Percentiles rank a stretch among this genome's conserved stretches.
phyloP scores from a whole-genome alignment of 92 coral and sea anemone genomes.

The Anthopleura xanthogrammica region DNA sequence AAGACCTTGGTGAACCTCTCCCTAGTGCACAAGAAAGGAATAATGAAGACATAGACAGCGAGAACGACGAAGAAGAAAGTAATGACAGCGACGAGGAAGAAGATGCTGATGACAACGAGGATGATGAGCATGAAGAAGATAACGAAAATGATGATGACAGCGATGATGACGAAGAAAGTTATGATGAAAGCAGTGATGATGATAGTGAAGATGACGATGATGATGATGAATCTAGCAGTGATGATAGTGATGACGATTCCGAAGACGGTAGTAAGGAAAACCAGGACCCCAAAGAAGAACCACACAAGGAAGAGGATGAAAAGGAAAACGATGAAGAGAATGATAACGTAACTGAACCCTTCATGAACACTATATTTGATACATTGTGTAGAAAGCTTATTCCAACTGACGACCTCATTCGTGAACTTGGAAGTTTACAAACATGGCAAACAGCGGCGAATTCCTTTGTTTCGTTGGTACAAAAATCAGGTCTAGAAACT shows the following conservation, averaged over 20 bases:
- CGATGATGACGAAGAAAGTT: neutral
- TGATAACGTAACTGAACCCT: conserved; percentile 13
- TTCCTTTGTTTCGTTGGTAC: conserved; percentile 55
- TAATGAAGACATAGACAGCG: neutral
- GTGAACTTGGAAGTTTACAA: conserved; percentile 31
- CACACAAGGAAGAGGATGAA: neutral
- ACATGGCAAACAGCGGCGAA: conserved; percentile 57
- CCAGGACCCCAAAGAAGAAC: neutral
- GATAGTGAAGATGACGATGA: conserved; percentile 1
- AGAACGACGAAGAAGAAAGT: neutral
- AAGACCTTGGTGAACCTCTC: neutral
- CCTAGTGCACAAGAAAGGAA: neutral
- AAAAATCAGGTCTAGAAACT: conserved; percentile 41
- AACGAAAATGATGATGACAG: conserved; percentile 1
- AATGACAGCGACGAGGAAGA: conserved; percentile 6
- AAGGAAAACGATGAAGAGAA: conserved; percentile 15
- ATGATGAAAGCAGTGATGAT: neutral
- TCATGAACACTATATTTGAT: conserved; percentile 39
- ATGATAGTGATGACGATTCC: conserved; percentile 1
- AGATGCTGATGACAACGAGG: neutral
- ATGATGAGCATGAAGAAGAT: conserved; percentile 3
- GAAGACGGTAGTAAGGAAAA: conserved; percentile 4
- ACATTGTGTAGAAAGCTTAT: conserved; percentile 57
- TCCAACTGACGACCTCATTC: conserved; percentile 52
- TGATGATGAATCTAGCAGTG: conserved; percentile 10